Percentiles rank a stretch among this genome's conserved stretches.
Evolutionary conservation across 2,797 vertebrate species (phyloP).

Genomic region (Etheostoma nigrum): DNA sequence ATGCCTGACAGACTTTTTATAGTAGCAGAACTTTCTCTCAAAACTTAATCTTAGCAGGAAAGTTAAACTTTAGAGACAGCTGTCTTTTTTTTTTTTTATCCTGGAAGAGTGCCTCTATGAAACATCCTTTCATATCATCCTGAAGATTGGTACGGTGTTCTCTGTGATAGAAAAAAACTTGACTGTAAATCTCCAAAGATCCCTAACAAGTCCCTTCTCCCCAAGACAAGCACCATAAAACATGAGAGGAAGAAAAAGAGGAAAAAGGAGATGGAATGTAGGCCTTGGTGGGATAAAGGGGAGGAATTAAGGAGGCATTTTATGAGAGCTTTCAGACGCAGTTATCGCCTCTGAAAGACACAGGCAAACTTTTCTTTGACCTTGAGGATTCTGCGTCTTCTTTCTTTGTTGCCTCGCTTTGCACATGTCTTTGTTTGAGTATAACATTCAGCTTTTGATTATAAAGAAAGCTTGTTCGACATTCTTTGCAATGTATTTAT

Average conservation of each 20-base stretch:
- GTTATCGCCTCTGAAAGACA: conserved; percentile 75
- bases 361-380: conserved; percentile 71
- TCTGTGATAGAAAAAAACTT: conserved; percentile 75
- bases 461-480: conserved; percentile 1
- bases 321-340: conserved; percentile 72
- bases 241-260: conserved; percentile 59
- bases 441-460: conserved; percentile 30
- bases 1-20: conserved; percentile 71
- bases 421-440: conserved; percentile 13
- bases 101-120: conserved; percentile 69
- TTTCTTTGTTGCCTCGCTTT: conserved; percentile 38
- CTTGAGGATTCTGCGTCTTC: conserved; percentile 51
- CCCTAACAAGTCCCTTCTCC: conserved; percentile 78
- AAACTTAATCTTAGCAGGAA: conserved; percentile 67
- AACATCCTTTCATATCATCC: conserved; percentile 77
- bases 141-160: conserved; percentile 75
- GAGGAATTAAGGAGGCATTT: conserved; percentile 82
- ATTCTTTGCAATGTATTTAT: conserved; percentile 14
- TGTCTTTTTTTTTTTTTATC: conserved; percentile 47
- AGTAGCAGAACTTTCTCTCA: conserved; percentile 67
- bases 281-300: conserved; percentile 78
- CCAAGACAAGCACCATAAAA: conserved; percentile 83
- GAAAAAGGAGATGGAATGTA: conserved; percentile 56
- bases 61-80: conserved; percentile 73
- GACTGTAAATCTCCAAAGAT: conserved; percentile 84